Percentiles rank a stretch among this genome's conserved stretches.
Conservation (phyloP, 2,888 invertebrate species). For the Stenodera caucasica region DNA sequence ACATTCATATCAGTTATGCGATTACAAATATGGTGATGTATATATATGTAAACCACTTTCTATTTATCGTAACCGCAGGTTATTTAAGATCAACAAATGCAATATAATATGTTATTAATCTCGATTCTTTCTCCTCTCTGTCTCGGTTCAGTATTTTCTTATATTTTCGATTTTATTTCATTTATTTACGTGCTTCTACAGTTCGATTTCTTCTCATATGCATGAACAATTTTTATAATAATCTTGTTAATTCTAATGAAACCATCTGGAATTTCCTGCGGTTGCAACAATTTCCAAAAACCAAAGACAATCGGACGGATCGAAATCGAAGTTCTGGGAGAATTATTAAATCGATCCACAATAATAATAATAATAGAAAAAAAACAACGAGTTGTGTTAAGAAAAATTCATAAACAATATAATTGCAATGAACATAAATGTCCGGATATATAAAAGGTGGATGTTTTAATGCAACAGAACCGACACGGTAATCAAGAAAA, state of each 20-base stretch:
- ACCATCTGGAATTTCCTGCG: not conserved
- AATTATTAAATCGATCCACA: not conserved
- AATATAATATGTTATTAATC: slow-evolving; percentile 42
- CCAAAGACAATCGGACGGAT: not conserved
- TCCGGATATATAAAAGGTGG: too few relatives aligned
- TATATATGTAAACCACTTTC: slow-evolving; percentile 17
- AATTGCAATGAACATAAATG: not conserved
- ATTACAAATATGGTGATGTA: slow-evolving; percentile 16
- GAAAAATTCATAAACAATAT: not conserved
- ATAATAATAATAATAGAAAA: too few relatives aligned
- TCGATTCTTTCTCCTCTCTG: slow-evolving; percentile 32
- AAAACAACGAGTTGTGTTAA: too few relatives aligned
- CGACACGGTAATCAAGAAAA: slow-evolving; percentile 1
- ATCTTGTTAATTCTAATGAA: slow-evolving; percentile 29
- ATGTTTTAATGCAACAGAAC: not conserved
- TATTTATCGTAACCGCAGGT: slow-evolving; percentile 25
- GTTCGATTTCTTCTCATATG: slow-evolving; percentile 15
- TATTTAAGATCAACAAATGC: slow-evolving; percentile 34
- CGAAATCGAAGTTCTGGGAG: not conserved
- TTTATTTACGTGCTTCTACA: slow-evolving; percentile 34
- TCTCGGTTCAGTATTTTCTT: slow-evolving; percentile 3
- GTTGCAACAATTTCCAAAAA: not conserved
- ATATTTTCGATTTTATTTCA: not conserved
- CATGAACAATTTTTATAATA: slow-evolving; percentile 23
- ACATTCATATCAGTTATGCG: not conserved